These are phyloP conservation scores for Hypomesus transpacificus DNA, from an alignment of 2,113 vertebrate genomes.

Conservation along the genomic window DNA sequence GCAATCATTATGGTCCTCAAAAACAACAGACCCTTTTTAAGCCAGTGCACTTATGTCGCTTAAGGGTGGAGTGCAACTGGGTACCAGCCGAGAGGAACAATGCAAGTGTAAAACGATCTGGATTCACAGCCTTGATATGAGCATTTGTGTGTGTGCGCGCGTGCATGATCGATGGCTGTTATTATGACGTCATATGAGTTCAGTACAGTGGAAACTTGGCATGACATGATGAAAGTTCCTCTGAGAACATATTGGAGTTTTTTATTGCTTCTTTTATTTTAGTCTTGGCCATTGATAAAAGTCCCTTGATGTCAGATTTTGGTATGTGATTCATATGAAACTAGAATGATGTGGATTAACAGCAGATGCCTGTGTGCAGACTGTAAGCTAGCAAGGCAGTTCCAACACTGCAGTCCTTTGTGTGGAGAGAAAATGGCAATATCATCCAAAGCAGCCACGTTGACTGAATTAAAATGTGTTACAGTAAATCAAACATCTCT, in stretches of 20 bases:
- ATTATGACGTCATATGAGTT: slow-evolving; percentile 31
- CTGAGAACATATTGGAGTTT: slow-evolving; percentile 20
- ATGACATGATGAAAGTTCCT: neutral
- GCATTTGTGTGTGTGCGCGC: neutral
- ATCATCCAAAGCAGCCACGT: neutral
- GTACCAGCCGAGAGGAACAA: neutral
- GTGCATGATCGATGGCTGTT: slow-evolving; percentile 18
- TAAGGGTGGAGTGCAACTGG: neutral
- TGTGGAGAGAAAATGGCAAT: neutral
- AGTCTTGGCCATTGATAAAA: slow-evolving; percentile 20
- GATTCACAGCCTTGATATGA: neutral
- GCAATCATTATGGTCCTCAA: slow-evolving; percentile 15
- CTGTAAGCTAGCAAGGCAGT: neutral
- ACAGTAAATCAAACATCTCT: neutral
- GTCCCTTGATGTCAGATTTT: slow-evolving; percentile 29
- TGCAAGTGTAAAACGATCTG: neutral
- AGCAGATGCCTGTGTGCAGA: slow-evolving; percentile 4
- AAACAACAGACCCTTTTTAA: slow-evolving; percentile 6
- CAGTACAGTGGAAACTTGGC: slow-evolving; percentile 45
- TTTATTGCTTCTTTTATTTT: slow-evolving; percentile 23
- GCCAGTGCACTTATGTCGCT: neutral
- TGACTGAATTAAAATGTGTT: too few relatives aligned
- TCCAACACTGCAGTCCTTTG: neutral
- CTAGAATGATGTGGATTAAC: neutral
- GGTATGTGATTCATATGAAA: slow-evolving; percentile 18